phyloP scores from a whole-genome alignment of 2,113 vertebrate species.

The Nycticorax nycticorax region DNA sequence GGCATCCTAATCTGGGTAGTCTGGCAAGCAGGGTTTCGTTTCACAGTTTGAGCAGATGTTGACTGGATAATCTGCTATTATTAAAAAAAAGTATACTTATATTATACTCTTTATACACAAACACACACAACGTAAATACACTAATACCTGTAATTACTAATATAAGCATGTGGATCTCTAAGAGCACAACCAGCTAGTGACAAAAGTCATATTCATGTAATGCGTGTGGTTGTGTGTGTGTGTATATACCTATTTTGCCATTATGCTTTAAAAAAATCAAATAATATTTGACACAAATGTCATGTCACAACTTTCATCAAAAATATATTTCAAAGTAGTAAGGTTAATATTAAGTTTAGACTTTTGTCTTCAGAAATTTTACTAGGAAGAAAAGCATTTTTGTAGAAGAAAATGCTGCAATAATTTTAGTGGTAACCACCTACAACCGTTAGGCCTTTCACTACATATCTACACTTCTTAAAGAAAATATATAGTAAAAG shows the following conservation, averaged over 20 bases:
- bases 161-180: constrained; percentile 34
- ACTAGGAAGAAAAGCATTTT: background rate
- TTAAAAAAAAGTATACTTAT: constrained; percentile 64
- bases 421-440: background rate
- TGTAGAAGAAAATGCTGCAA: background rate
- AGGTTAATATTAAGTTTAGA: background rate
- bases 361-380: background rate
- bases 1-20: constrained; percentile 84
- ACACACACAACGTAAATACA: constrained; percentile 57
- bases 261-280: background rate
- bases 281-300: background rate
- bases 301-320: constrained; percentile 12
- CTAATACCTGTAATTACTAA: constrained; percentile 40
- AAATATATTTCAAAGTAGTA: background rate
- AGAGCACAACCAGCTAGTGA: constrained; percentile 51
- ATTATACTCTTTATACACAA: constrained; percentile 68
- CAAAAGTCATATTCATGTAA: constrained; percentile 47
- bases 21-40: constrained; percentile 72
- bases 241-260: background rate
- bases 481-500: background rate
- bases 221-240: constrained; percentile 50
- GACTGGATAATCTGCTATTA: constrained; percentile 67
- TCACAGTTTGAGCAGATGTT: constrained; percentile 78
- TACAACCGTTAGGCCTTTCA: background rate
- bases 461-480: background rate